Percentiles rank a stretch among this genome's conserved stretches.
Conservation (phyloP, 2,888 invertebrate species). For the Myathropa florea region DNA sequence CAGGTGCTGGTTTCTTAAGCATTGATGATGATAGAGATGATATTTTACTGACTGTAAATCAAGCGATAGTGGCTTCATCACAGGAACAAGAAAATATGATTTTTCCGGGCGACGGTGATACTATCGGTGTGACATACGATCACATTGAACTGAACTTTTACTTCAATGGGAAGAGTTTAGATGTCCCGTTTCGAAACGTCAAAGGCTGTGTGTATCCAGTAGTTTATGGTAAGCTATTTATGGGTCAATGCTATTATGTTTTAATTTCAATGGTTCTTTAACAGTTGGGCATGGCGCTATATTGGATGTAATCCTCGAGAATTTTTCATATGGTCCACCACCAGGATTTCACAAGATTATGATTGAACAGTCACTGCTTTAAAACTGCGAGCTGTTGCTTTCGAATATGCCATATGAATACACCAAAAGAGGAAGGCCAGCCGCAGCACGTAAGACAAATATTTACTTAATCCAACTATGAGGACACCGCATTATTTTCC, state of each 20-base stretch:
- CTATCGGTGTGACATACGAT: slow-evolving; percentile 96
- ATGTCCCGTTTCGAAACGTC: slow-evolving; percentile 92
- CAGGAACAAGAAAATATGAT: slow-evolving; percentile 72
- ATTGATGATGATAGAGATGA: slow-evolving; percentile 80
- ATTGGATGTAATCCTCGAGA: slow-evolving; percentile 95
- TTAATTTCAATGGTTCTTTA: not conserved
- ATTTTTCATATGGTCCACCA: slow-evolving; percentile 91
- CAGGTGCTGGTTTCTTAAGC: slow-evolving; percentile 75
- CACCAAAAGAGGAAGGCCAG: too few species aligned
- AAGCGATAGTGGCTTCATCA: slow-evolving; percentile 73
- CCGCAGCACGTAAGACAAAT: too few species aligned
- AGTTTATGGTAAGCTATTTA: slow-evolving; percentile 88
- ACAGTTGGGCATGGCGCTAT: slow-evolving; percentile 98
- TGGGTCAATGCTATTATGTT: too few species aligned
- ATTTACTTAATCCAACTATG: too few species aligned
- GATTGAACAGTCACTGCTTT: slow-evolving; percentile 97
- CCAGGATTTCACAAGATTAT: slow-evolving; percentile 96
- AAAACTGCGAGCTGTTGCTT: slow-evolving; percentile 79
- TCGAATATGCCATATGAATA: slow-evolving; percentile 40
- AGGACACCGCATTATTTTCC: too few species aligned
- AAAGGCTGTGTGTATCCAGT: slow-evolving; percentile 95
- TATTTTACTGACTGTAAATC: slow-evolving; percentile 73
- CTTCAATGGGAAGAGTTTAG: slow-evolving; percentile 93
- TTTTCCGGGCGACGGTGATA: slow-evolving; percentile 94
- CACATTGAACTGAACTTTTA: slow-evolving; percentile 97